Evolutionary conservation across 1,140 invertebrate genomes (phyloP).

Genomic region (Cherax quadricarinatus): DNA sequence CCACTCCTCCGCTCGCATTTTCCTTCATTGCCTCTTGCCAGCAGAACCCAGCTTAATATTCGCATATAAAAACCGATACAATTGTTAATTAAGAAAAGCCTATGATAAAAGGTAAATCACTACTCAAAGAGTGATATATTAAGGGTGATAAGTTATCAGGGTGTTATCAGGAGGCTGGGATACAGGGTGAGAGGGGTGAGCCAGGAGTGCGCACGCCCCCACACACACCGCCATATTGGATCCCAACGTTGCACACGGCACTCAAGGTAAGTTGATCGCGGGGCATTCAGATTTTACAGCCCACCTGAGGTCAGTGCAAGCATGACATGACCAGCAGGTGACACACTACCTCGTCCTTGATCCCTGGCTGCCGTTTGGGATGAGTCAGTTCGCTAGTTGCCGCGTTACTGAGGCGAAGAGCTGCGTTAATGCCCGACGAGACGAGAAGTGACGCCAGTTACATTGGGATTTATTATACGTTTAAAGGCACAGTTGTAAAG

Average conservation of each 20-base stretch:
- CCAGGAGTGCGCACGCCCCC: constrained; percentile 47
- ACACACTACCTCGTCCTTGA: neutral
- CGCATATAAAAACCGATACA: no score
- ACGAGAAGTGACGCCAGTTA: constrained; percentile 1
- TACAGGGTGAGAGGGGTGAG: neutral
- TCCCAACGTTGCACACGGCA: constrained; percentile 64
- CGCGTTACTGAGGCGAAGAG: neutral
- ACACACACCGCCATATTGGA: constrained; percentile 59
- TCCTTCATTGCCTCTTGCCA: no score
- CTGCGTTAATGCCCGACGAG: neutral
- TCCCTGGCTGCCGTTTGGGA: neutral
- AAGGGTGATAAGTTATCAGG: neutral
- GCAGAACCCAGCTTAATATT: no score
- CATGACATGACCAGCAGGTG: constrained; percentile 35
- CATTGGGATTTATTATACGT: neutral
- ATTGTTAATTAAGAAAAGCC: no score
- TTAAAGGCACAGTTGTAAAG: neutral
- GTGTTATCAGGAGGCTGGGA: no score
- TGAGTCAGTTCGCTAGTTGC: neutral
- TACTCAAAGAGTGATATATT: neutral
- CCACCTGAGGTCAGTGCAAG: neutral
- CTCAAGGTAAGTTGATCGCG: constrained; percentile 65
- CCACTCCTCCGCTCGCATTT: no score
- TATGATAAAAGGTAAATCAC: no score
- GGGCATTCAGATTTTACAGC: constrained; percentile 60